These are phyloP conservation scores for Nettapus auritus DNA, from an alignment of 2,113 vertebrate genomes.

Conservation along the genomic window DNA sequence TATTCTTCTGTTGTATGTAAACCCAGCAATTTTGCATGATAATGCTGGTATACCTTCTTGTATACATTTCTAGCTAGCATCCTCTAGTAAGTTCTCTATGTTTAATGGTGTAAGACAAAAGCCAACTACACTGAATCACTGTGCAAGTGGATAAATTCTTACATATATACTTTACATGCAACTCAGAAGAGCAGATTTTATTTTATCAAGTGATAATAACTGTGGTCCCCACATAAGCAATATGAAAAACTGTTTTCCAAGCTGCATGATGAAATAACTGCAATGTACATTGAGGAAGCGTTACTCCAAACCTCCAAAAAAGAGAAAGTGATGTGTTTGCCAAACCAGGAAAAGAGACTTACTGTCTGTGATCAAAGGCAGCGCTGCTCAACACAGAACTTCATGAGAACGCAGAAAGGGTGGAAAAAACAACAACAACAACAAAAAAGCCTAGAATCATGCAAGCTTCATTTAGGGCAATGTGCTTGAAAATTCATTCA, in stretches of 20 bases:
- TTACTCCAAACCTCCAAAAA: constrained; percentile 18
- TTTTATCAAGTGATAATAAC: constrained; percentile 54
- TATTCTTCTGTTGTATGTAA: neutral
- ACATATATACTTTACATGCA: neutral
- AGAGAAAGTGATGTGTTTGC: neutral
- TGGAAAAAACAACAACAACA: neutral
- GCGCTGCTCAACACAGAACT: neutral
- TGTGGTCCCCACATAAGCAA: neutral
- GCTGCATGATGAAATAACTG: neutral
- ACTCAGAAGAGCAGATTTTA: constrained; percentile 5
- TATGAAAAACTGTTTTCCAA: constrained; percentile 8
- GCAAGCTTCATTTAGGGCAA: neutral
- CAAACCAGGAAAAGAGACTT: constrained; percentile 62
- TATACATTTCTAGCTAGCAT: neutral
- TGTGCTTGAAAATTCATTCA: neutral
- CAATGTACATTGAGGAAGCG: constrained; percentile 41
- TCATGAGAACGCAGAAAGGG: neutral
- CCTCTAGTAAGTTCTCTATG: neutral
- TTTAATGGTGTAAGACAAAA: neutral
- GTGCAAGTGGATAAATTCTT: neutral
- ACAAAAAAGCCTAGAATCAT: neutral
- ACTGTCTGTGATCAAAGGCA: neutral
- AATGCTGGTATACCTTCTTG: neutral
- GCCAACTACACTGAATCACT: neutral
- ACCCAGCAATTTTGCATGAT: neutral